Evolutionary conservation across 2,113 vertebrate species (phyloP), one percentile per base, ranked within the genome.

Genomic region (Myanophis thanlyinensis): DNA sequence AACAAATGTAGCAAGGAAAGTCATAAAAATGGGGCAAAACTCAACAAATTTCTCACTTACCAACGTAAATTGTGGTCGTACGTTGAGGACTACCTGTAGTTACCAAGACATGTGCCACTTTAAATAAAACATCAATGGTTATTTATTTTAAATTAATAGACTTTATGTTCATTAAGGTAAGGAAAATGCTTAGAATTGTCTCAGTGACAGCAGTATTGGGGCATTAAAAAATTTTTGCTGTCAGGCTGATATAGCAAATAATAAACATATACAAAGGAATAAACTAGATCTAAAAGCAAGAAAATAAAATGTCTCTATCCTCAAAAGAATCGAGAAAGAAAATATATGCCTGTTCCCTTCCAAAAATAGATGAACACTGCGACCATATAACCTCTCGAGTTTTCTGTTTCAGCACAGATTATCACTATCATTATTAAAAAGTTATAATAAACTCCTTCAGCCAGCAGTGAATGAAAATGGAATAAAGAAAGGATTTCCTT

Each of bases 401-500:
- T 91, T 90, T 92, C 88, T 90, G 44, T 89, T 86, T 87, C 87
- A 73, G 11, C 85, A 73, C n/a, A 93, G 84, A 95, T 96, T 94
- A 12, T 88, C 89, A 73, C 89, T 47, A 85, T 48, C 54, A 27
- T 96, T 96, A 97, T 95, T 96, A 92, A 93, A 91, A 91, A 96
- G 54, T 40, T 89, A 22, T 94, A 96, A 96, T 94, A 97, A 97
- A 91, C 90, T 49, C 94, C 93, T 94, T 95, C 94, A 97, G 80
- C 92, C 88, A 89, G 52, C 73, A 95, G 44, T 0, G 30, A 94
- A 94, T 18, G 18, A 90, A 88, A 93, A 92, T 80, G 48, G 73
- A 95, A 97, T 95, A 95, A 97, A 56, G 7, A 30, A 95, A 94
- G 96, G 96, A 97, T 97, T 96, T 97, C 94, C 93, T 90, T 86